Base-by-base conservation (phyloP, 2,113 vertebrate genomes). In the Uria aalge region DNA sequence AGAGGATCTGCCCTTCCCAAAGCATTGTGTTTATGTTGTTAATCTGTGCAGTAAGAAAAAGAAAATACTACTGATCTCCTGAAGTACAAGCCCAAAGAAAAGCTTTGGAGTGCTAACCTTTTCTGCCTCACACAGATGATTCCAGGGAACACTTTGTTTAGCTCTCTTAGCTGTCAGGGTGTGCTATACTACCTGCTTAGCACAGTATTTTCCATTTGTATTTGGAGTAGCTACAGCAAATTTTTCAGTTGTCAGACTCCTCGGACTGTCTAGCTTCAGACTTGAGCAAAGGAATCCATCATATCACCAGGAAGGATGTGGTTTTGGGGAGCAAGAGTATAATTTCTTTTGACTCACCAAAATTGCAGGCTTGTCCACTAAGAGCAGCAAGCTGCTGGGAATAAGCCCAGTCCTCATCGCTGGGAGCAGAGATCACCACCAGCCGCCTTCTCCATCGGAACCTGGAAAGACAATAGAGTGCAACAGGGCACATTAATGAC, bases 401-500 rank as follows among this genome's bases (percentile, higher is more conserved):
- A 97, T 99, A 99, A 92, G 99, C 99, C 99, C 99, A 99, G 81
- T 99, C 99, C 97, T 99, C 99, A 77, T 99, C 99, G 41, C 88
- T 99, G 75, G 99, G 99, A 87, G 99, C 98, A 45, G 99, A 99
- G 97, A 99, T 99, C 92, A 99, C 98, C 88, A 99, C 99, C 79
- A 99, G 97, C 60, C 99, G 98, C 76, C 99, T 98, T 95, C 99
- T 99, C 99, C 99, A 99, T 47, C 99, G 99, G 98, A 99, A 99
- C 97, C 99, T 99, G 91, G 79, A 93, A 97, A 92, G 77, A 78
- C 81, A 90, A 41, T 55, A 95, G 55, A 75, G 60, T 14, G 68
- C 6, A 8, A 24, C 41, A 64, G 77, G 48, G n/a, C 36, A 41
- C 1, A 1, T 19, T 74, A 10, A 23, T 64, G 45, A 29, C 32